Percentiles rank a stretch among this genome's conserved stretches.
Conservation (phyloP, 92 coral and sea anemone species). For the Hydrozoanthus gracilis region DNA sequence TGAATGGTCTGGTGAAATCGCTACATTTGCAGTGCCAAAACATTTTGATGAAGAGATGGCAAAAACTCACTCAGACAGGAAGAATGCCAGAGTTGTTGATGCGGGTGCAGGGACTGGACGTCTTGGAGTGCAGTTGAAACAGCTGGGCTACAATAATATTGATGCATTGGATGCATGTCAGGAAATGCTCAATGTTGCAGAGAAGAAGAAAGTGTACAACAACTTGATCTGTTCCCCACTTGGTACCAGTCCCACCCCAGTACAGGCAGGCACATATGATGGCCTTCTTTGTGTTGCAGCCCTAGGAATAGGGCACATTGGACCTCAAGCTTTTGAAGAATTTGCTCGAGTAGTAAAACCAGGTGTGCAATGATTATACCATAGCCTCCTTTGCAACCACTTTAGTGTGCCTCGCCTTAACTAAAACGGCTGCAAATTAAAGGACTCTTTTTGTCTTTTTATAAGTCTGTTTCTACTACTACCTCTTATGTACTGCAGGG, state of each 20-base stretch:
- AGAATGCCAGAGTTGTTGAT: conserved; percentile 1
- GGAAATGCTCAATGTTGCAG: conserved; percentile 62
- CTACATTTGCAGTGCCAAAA: not conserved
- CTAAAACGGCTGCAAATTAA: too few relatives aligned
- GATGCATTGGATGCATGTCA: conserved; percentile 60
- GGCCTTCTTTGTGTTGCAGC: conserved; percentile 61
- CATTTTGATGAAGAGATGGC: conserved; percentile 26
- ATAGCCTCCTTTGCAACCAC: not conserved
- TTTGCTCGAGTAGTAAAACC: conserved; percentile 42
- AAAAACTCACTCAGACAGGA: conserved; percentile 24
- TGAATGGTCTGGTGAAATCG: conserved; percentile 24
- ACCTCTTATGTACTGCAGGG: too few relatives aligned
- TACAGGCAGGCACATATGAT: conserved; percentile 59
- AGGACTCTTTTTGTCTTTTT: too few relatives aligned
- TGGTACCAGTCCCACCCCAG: conserved; percentile 53
- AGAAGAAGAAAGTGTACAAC: conserved; percentile 54
- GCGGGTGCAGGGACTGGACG: conserved; percentile 41
- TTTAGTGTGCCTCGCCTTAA: too few relatives aligned
- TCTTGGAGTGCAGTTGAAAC: conserved; percentile 12
- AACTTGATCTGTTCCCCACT: conserved; percentile 54
- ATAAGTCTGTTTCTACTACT: too few relatives aligned
- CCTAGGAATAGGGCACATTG: conserved; percentile 30
- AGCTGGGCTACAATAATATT: conserved; percentile 56
- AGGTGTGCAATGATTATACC: not conserved
- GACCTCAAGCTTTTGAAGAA: conserved; percentile 34